A percentile compares a stretch with the other conserved stretches of the same genome.
phyloP scores from a whole-genome alignment of 2,113 vertebrate species.

The Odontesthes bonariensis region DNA sequence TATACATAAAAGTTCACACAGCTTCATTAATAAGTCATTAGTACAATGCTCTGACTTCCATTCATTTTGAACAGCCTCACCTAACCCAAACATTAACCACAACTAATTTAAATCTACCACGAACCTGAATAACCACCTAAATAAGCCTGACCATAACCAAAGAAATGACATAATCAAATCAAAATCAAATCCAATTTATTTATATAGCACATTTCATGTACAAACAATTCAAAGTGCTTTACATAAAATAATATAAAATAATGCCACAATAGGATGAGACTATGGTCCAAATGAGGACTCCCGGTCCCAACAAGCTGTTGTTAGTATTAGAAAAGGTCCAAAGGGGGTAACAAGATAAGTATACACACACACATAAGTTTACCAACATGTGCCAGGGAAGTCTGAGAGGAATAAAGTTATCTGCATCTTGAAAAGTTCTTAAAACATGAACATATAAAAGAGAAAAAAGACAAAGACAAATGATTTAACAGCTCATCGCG shows the following conservation, averaged over 20 bases:
- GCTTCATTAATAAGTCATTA: neutral
- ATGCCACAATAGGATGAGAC: neutral
- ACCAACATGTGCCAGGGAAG: conserved; percentile 29
- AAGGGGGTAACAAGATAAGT: neutral
- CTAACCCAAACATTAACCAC: no score
- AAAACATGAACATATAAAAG: neutral
- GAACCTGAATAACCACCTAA: neutral
- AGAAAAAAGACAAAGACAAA: conserved; percentile 2
- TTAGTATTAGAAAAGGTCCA: no score
- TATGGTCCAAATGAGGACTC: no score
- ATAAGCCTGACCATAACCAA: neutral
- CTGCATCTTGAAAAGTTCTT: conserved; percentile 7
- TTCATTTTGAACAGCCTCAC: neutral
- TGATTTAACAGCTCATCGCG: conserved; percentile 18
- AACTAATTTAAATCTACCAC: no score
- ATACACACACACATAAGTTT: neutral
- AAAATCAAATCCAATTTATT: no score
- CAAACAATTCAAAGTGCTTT: no score
- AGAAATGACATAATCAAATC: no score
- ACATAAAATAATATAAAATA: no score
- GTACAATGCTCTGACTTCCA: neutral
- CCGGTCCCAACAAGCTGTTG: no score
- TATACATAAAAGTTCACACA: neutral
- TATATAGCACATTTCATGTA: no score
- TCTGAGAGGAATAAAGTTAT: conserved; percentile 1